Evolutionary conservation across 2,797 vertebrate genomes (phyloP), one percentile per base, ranked within the genome.

Genomic region (Enteromius afrohamiltoni): DNA sequence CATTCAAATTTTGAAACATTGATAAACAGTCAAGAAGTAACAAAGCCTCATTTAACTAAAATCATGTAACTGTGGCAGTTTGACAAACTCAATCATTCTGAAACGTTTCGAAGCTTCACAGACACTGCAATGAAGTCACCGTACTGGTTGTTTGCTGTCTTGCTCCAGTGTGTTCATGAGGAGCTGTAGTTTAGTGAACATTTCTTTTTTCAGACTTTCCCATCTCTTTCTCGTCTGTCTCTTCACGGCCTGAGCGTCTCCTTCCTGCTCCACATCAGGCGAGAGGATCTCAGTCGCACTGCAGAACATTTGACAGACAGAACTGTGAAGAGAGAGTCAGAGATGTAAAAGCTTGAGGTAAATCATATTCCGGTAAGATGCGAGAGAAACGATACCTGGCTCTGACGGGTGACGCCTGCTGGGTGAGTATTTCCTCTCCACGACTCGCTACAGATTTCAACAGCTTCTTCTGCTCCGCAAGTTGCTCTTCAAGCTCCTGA

Each of bases 341-440:
- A 13, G 4, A 86, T 21, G 8, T 37, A n/a, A 77, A 64, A 17
- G 16, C 19, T 65, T n/a, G 34, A 68, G 74, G 26, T 16, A 31
- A 42, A 16, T 13, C 3, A 74, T 40, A 60, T 37, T 40, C 34
- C 2, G 8, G 31, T 31, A 14, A 47, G 14, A 21, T n/a, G 17
- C 17, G 2, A 86, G 40, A 78, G 47, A 34, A 23, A 19, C 19
- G 11, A 29, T 31, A 85, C 90, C 86, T 88, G 9, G 89, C 8
- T 53, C 91, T 89, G 89, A 94, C 95, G 13, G 94, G 90, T 2
- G 93, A 92, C 3, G 95, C 90, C 80, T 97, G 96, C 69, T 97
- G 96, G 9, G 94, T 97, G 34, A 98, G 94, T 55, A 99, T 97
- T 92, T 98, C 96, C 87, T 97, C 98, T 87, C 98, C 98, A 86